Base-by-base conservation (phyloP, 2,888 invertebrate species). In the Acanthoscelides obtectus region DNA sequence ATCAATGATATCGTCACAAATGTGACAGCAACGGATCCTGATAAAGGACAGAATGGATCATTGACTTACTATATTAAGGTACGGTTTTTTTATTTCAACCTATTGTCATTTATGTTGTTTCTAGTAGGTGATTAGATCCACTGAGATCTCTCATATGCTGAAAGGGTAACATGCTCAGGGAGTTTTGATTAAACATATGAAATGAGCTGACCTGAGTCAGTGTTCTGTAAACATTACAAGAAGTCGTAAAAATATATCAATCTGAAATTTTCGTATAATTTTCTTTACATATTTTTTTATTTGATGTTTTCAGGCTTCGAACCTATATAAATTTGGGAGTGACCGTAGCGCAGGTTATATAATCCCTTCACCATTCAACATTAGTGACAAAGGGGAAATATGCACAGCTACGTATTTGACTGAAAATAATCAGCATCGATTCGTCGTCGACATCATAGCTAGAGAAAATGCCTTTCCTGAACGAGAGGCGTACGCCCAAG, bases 371-470 rank as follows among this genome's bases (percentile, higher is more conserved):
- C 96, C 96, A 0, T 96, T 96, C 80, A 92, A 92, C 75, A 91
- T 94, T 4, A 91, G 90, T 0, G 90, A 91, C 70, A 89, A 90
- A 77, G 94, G 94, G 77, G 86, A 89, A 84, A 85, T 95, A 25
- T 88, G 89, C 73, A 95, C 96, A 0, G 92, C 94, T 0, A 90
- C 92, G 27, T 93, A 93, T 80, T 92, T 96, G 90, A 92, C 94
- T 0, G 95, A 96, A 81, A 96, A 96, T 84, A 94, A 94, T 81
- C 95, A 96, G 79, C 94, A 96, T 81, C 87, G 95, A 68, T 97
- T 97, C 82, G 90, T 94, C 72, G 87, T 96, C 70, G 94, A 95
- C 80, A 89, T 96, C 67, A 89, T 94, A 12, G 96, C 96, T 0
- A 92, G 93, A 73, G 96, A 97, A 83, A 86, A 89, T 1, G 93